Percentiles rank a stretch among this genome's conserved stretches.
phyloP scores from a whole-genome alignment of 2,888 invertebrate species.

The Cephus pulcher region DNA sequence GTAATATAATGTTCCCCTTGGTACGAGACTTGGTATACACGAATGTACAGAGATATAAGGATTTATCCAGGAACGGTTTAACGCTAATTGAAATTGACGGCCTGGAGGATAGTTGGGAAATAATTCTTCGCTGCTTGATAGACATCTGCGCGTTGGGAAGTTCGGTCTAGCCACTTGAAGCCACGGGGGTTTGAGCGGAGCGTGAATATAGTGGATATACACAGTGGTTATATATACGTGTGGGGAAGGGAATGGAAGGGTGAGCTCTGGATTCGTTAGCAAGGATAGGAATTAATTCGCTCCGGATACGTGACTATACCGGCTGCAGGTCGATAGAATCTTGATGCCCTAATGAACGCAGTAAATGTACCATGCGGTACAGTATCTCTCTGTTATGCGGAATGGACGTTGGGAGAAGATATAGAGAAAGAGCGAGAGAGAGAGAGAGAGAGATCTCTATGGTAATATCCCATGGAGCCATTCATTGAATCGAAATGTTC shows the following conservation, averaged over 20 bases:
- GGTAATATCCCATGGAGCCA: neutral
- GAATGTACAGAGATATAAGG: neutral
- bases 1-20: neutral
- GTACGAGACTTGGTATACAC: neutral
- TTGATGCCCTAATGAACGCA: conserved; percentile 43
- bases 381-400: conserved; percentile 8
- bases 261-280: conserved; percentile 39
- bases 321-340: conserved; percentile 42
- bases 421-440: neutral
- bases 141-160: conserved; percentile 36
- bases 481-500: neutral
- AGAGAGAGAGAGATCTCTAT: neutral
- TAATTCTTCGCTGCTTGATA: conserved; percentile 46
- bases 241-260: neutral
- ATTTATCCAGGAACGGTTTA: conserved; percentile 10
- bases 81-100: conserved; percentile 41
- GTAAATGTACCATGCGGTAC: conserved; percentile 36
- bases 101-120: conserved; percentile 36
- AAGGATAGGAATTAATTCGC: conserved; percentile 49
- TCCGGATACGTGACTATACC: conserved; percentile 43
- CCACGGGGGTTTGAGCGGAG: conserved; percentile 18
- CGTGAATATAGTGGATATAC: neutral
- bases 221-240: neutral
- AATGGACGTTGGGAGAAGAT: neutral
- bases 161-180: conserved; percentile 42